phyloP scores from a whole-genome alignment of 2,113 vertebrate genomes.

The Pseudonaja textilis region DNA sequence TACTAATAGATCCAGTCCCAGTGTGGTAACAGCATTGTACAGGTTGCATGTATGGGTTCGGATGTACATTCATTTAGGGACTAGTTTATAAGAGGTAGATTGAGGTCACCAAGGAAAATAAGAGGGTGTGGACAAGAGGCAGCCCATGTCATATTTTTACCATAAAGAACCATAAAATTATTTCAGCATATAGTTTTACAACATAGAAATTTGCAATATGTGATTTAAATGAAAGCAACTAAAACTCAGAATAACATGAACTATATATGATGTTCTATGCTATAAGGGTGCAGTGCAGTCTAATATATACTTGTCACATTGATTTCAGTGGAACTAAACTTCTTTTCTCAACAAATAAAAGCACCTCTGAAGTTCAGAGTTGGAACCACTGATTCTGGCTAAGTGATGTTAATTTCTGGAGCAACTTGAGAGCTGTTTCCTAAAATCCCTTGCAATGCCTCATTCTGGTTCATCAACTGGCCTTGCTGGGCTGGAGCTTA shows the following conservation, averaged over 20 bases:
- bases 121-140: no score
- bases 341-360: background rate
- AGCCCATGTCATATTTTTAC: background rate
- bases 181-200: background rate
- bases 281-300: background rate
- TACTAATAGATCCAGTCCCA: no score
- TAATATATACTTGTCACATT: background rate
- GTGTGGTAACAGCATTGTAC: no score
- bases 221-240: background rate
- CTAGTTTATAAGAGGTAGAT: no score
- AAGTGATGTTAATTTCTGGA: background rate
- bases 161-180: background rate
- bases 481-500: background rate
- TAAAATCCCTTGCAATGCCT: background rate
- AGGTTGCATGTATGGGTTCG: no score
- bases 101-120: no score
- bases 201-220: background rate
- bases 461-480: background rate
- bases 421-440: background rate
- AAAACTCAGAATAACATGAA: background rate
- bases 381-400: background rate
- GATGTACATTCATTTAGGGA: no score
- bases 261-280: background rate
- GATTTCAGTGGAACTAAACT: background rate
- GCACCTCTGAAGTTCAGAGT: background rate